phyloP scores from a whole-genome alignment of 2,113 vertebrate genomes.

The Pleuronectes platessa region DNA sequence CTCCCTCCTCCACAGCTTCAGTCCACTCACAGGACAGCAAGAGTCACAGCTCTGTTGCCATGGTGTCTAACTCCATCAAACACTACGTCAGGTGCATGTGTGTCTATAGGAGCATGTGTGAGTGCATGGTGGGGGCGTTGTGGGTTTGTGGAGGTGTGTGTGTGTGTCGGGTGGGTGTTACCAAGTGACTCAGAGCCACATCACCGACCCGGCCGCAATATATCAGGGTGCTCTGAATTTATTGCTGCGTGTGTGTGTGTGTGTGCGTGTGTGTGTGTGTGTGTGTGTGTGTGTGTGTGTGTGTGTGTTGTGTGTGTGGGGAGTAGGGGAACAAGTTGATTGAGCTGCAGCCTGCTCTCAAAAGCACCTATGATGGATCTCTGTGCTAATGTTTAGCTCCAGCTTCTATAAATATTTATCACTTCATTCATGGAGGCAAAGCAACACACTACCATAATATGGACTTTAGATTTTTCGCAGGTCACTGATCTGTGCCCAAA shows the following conservation, averaged over 20 bases:
- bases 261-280: constrained; percentile 25
- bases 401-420: constrained; percentile 76
- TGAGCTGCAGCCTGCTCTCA: constrained; percentile 57
- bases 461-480: constrained; percentile 51
- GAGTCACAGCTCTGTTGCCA: constrained; percentile 80
- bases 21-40: constrained; percentile 77
- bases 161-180: constrained; percentile 68
- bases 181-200: constrained; percentile 74
- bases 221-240: constrained; percentile 64
- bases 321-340: constrained; percentile 61
- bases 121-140: constrained; percentile 28
- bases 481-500: constrained; percentile 56
- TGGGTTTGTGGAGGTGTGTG: constrained; percentile 42
- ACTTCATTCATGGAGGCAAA: constrained; percentile 51
- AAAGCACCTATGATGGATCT: constrained; percentile 63
- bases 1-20: constrained; percentile 70
- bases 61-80: constrained; percentile 79
- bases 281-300: constrained; percentile 5
- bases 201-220: constrained; percentile 66
- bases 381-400: constrained; percentile 62
- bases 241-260: constrained; percentile 41
- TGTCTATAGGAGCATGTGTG: constrained; percentile 49
- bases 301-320: not conserved
- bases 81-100: constrained; percentile 68
- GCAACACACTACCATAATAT: constrained; percentile 29